Conservation (phyloP, 2,888 invertebrate species). For the Nomada flava region DNA sequence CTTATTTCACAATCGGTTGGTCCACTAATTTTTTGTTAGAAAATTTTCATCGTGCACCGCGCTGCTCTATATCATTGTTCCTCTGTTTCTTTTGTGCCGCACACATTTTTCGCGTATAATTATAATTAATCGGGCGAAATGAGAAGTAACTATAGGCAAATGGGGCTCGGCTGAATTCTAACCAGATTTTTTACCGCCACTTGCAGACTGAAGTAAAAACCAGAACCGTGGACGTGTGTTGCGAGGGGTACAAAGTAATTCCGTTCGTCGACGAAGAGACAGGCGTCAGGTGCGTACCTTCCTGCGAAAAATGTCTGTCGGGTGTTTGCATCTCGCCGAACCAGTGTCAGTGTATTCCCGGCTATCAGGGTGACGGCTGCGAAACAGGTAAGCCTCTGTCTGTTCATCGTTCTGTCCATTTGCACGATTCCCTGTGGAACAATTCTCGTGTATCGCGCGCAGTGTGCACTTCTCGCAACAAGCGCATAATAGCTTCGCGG, state of each 20-base stretch:
- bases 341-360: slow-evolving; percentile 87
- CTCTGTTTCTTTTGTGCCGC: no score
- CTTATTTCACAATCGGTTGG: no score
- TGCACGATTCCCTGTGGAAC: no score
- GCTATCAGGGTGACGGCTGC: slow-evolving; percentile 87
- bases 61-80: no score
- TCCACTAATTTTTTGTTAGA: no score
- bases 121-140: no score
- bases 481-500: slow-evolving; percentile 11
- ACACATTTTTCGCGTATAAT: no score
- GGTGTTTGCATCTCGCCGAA: slow-evolving; percentile 87
- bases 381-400: slow-evolving; percentile 85
- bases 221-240: slow-evolving; percentile 90
- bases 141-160: background rate
- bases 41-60: no score
- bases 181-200: background rate
- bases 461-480: no score
- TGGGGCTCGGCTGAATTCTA: no score
- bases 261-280: slow-evolving; percentile 38
- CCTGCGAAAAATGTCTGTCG: slow-evolving; percentile 84
- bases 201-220: slow-evolving; percentile 89
- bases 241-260: slow-evolving; percentile 88
- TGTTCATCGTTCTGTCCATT: background rate
- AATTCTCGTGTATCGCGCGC: background rate
- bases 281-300: slow-evolving; percentile 81